These are phyloP conservation scores for Timandra comae DNA, from an alignment of 2,888 invertebrate genomes.

Conservation along the genomic window DNA sequence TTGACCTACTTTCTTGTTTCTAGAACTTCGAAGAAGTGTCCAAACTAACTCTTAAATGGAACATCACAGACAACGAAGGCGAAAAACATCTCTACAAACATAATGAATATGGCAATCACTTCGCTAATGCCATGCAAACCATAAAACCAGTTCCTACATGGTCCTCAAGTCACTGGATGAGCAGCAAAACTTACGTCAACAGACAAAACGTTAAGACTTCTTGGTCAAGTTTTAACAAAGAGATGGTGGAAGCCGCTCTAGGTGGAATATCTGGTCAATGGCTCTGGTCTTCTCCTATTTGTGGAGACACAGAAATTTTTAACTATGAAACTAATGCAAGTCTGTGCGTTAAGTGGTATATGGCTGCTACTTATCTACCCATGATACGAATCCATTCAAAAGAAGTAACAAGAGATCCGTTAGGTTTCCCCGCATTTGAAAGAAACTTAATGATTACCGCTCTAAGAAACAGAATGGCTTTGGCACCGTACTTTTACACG, in stretches of 20 bases:
- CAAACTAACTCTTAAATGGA: constrained; percentile 70
- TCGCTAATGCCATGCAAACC: constrained; percentile 41
- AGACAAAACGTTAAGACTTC: constrained; percentile 72
- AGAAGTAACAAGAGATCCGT: constrained; percentile 52
- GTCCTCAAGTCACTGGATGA: constrained; percentile 52
- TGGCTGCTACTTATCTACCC: constrained; percentile 80
- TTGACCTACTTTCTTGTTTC: too few relatives aligned
- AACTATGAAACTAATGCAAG: constrained; percentile 46
- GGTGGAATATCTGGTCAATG: constrained; percentile 68
- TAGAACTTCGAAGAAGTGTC: constrained; percentile 63
- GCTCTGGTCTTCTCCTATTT: constrained; percentile 73
- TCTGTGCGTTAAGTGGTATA: constrained; percentile 82
- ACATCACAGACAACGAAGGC: constrained; percentile 39
- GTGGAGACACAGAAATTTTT: constrained; percentile 71
- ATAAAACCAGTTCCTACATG: constrained; percentile 34
- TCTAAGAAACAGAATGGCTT: constrained; percentile 60
- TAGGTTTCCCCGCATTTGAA: constrained; percentile 59
- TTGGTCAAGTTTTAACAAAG: constrained; percentile 76
- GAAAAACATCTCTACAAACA: constrained; percentile 61
- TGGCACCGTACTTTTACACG: constrained; percentile 78
- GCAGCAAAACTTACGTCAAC: constrained; percentile 43
- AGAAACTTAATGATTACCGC: constrained; percentile 55
- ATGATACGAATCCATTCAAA: constrained; percentile 72
- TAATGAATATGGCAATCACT: constrained; percentile 76
- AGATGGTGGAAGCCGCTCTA: constrained; percentile 66